Base-by-base conservation (phyloP, 2,797 vertebrate genomes). In the Potorous gilbertii region DNA sequence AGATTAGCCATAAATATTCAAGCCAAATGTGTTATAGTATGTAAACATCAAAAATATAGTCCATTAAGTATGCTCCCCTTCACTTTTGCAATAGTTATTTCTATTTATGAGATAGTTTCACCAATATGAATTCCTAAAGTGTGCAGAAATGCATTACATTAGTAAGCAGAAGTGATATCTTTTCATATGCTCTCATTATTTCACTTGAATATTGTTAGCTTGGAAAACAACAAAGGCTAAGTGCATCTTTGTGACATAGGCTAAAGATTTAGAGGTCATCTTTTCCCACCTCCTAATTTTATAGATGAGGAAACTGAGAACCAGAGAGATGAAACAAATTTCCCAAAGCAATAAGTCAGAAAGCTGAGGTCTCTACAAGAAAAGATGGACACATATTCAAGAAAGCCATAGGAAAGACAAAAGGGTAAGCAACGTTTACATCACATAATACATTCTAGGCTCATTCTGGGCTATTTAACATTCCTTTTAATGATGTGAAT, bases 1-100 rank as follows among this genome's bases (percentile, higher is more conserved):
- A 40, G 21, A 87, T 87, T 24, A 40, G 74, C 40, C 40, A 87
- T 87, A 87, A 87, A 87, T 87, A 87, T 87, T 87, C 40, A 87
- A 87, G 40, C 24, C 74, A 87, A 87, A 87, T 46, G 74, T 87
- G 74, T 87, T 40, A 87, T 87, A 87, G 74, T 87, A 87, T 87
- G 74, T 87, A 87, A 87, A 87, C 74, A 87, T 87, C 40, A 87
- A 87, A 74, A 87, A 87, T 87, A 87, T 27, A 87, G 74, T 87
- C 9, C 74, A 87, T 50, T 87, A 87, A 27, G 21, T 87, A 87
- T 87, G 74, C 74, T 87, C 40, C 40, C 74, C 74, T 87, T 87
- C 40, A 87, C 74, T 46, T 87, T 50, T 87, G 74, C 40, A 87
- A 50, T 50, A 87, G 40, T 87, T 87, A 87, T 87, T 87, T 87